These are phyloP conservation scores for Aphrophora alni DNA, from an alignment of 2,888 invertebrate genomes.

Conservation along the genomic window DNA sequence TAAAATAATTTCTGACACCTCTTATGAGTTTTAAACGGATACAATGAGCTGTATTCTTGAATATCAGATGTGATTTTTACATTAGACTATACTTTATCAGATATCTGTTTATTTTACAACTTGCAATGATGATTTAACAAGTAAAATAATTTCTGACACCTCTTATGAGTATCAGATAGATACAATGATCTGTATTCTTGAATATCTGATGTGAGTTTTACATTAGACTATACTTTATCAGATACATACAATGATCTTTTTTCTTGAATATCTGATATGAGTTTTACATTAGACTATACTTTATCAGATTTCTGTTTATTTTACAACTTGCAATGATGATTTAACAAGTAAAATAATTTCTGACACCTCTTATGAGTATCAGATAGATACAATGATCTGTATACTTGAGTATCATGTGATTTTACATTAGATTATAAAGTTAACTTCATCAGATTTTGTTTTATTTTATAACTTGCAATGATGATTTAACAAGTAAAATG, in stretches of 20 bases:
- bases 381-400: background rate
- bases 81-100: too few relatives aligned
- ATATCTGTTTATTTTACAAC: too few relatives aligned
- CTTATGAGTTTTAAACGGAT: constrained; percentile 18
- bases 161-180: too few relatives aligned
- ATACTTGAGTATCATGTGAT: background rate
- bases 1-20: constrained; percentile 29
- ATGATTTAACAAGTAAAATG: background rate
- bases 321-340: background rate
- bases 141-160: too few relatives aligned
- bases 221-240: too few relatives aligned
- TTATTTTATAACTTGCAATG: background rate
- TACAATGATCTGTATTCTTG: too few relatives aligned
- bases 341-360: constrained; percentile 10
- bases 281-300: background rate
- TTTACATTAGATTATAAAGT: background rate
- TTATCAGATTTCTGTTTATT: background rate
- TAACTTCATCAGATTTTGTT: background rate
- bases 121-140: too few relatives aligned
- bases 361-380: constrained; percentile 34
- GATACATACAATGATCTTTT: too few relatives aligned
- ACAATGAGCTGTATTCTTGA: background rate
- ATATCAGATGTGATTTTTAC: background rate
- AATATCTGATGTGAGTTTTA: too few relatives aligned
- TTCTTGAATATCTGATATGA: constrained; percentile 2